phyloP scores from a whole-genome alignment of 2,113 vertebrate genomes.

The Cololabis saira region DNA sequence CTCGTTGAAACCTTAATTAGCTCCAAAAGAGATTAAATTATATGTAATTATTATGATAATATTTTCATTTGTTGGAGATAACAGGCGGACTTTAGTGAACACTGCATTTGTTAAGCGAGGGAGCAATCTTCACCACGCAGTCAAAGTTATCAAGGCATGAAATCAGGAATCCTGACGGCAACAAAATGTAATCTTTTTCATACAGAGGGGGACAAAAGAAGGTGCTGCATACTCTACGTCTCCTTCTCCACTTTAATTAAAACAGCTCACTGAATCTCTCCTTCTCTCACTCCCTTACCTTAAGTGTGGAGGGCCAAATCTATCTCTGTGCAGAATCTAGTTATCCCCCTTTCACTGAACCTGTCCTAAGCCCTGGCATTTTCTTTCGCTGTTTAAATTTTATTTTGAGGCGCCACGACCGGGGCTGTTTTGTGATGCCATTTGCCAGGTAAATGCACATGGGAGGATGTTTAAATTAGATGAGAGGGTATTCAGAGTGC shows the following conservation, averaged over 20 bases:
- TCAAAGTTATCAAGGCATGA: conserved; percentile 80
- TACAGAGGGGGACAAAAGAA: conserved; percentile 80
- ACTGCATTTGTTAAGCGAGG: conserved; percentile 68
- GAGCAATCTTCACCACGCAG: conserved; percentile 71
- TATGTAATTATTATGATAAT: conserved; percentile 82
- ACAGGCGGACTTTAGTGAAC: conserved; percentile 68
- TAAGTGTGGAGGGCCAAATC: conserved; percentile 50
- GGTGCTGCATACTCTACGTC: conserved; percentile 68
- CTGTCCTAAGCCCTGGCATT: conserved; percentile 53
- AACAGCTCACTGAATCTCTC: conserved; percentile 64
- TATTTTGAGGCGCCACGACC: conserved; percentile 34
- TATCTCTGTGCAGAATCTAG: conserved; percentile 61
- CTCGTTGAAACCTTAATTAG: conserved; percentile 78
- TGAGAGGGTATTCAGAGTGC: neutral
- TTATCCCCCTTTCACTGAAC: conserved; percentile 58
- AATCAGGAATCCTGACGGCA: conserved; percentile 83
- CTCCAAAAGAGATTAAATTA: conserved; percentile 81
- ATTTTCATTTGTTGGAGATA: conserved; percentile 81
- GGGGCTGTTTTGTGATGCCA: conserved; percentile 34
- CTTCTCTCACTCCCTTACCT: conserved; percentile 36
- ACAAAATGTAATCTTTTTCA: conserved; percentile 82
- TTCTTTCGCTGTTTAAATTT: conserved; percentile 50
- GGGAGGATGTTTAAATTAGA: conserved; percentile 2
- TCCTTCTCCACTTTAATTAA: conserved; percentile 81
- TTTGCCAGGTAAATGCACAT: conserved; percentile 27